Percentiles rank a stretch among this genome's conserved stretches.
Evolutionary conservation across 92 coral and sea anemone species (phyloP).

Genomic region (Phenganax stokvisi): DNA sequence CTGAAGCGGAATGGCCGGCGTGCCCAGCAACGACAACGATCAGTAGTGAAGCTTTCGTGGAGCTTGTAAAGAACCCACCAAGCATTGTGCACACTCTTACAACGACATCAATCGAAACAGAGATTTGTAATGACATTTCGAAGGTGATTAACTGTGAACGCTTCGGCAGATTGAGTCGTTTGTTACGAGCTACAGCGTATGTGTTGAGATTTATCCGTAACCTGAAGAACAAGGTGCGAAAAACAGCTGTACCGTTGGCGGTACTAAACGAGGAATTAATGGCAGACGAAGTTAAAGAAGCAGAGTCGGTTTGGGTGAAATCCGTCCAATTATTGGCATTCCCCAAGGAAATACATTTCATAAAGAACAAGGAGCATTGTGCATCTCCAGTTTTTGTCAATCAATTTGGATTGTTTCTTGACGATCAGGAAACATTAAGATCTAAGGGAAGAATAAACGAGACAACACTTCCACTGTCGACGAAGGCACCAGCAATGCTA

Average conservation of each 20-base stretch:
- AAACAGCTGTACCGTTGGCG: background rate
- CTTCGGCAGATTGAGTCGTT: background rate
- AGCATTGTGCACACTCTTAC: background rate
- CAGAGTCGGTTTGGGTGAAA: background rate
- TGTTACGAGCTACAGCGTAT: conserved; percentile 11
- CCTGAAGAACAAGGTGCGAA: background rate
- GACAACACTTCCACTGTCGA: conserved; percentile 15
- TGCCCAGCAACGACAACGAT: background rate
- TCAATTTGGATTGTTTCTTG: conserved; percentile 3
- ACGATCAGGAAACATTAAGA: background rate
- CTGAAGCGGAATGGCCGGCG: background rate
- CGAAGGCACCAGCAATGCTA: conserved; percentile 41
- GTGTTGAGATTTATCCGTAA: conserved; percentile 9
- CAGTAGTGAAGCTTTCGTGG: background rate
- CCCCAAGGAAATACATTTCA: background rate
- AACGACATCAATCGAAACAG: background rate
- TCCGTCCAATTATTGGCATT: background rate
- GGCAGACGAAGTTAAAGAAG: background rate
- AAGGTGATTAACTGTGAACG: background rate
- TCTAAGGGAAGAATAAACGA: conserved; percentile 50
- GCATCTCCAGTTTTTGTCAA: background rate
- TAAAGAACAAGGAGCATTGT: background rate
- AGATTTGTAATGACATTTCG: background rate
- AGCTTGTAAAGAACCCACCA: conserved; percentile 8
- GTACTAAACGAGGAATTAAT: background rate